A percentile compares a stretch with the other conserved stretches of the same genome.
phyloP scores from a whole-genome alignment of 1,140 invertebrate species.

The Nixonia krombeini region DNA sequence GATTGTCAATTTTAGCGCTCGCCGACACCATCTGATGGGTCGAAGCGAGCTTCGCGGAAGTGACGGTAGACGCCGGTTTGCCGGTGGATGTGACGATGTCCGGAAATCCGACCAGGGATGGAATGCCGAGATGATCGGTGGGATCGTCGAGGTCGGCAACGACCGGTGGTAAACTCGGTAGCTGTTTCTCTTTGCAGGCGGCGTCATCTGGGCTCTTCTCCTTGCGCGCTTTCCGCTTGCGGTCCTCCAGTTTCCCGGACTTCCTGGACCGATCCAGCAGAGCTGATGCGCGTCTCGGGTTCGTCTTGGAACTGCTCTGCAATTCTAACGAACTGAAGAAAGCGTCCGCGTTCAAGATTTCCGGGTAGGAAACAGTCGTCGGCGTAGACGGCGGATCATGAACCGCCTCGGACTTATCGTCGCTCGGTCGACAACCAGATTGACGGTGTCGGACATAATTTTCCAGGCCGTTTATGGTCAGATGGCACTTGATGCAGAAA shows the following conservation, averaged over 20 bases:
- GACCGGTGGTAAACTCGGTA: slow-evolving; percentile 54
- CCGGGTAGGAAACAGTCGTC: slow-evolving; percentile 67
- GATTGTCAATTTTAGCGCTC: slow-evolving; percentile 25
- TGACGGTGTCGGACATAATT: slow-evolving; percentile 88
- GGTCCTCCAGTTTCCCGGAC: slow-evolving; percentile 66
- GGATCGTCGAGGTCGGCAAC: slow-evolving; percentile 64
- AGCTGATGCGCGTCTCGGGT: slow-evolving; percentile 59
- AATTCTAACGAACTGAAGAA: slow-evolving; percentile 89
- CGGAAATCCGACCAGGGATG: slow-evolving; percentile 65
- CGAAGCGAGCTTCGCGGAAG: slow-evolving; percentile 16
- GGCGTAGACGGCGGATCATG: slow-evolving; percentile 56
- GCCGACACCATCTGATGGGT: slow-evolving; percentile 15
- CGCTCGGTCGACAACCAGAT: slow-evolving; percentile 71
- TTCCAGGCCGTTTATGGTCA: slow-evolving; percentile 83
- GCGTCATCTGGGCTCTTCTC: slow-evolving; percentile 40
- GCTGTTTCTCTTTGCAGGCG: slow-evolving; percentile 38
- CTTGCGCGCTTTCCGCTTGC: slow-evolving; percentile 36
- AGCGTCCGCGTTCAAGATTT: slow-evolving; percentile 80
- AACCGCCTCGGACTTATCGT: slow-evolving; percentile 50
- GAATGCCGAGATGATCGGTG: slow-evolving; percentile 62
- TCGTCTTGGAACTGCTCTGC: slow-evolving; percentile 80
- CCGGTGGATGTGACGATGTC: slow-evolving; percentile 58
- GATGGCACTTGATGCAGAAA: slow-evolving; percentile 87
- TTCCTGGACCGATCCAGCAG: slow-evolving; percentile 58
- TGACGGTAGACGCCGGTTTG: slow-evolving; percentile 38